Evolutionary conservation across 2,797 vertebrate genomes (phyloP), one percentile per base, ranked within the genome.

Genomic region (Syndactyla subalaris): DNA sequence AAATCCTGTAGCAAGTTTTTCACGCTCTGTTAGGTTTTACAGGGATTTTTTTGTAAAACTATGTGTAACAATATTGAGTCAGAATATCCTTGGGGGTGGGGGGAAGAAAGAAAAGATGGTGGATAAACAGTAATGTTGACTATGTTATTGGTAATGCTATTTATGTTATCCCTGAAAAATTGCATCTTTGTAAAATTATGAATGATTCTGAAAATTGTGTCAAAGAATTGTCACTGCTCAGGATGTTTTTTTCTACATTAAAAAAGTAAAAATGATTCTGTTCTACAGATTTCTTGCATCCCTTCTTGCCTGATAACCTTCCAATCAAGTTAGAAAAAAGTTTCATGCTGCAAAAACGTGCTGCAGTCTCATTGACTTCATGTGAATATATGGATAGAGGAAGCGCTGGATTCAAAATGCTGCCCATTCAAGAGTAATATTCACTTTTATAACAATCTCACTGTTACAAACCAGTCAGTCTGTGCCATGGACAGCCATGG

Each of bases 1-100:
- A 95, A 92, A 88, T 86, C 34, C 49, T 62, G 27, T 89, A 76
- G 46, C 14, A 70, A 75, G 21, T 75, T 91, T 72, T 61, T 78
- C 30, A 54, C 36, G 49, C 41, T 84, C 15, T 73, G 26, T 90
- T 84, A 91, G 30, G 32, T 79, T 93, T 77, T 46, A 63, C 55
- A 63, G 3, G 7, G 0, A 1, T 14, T 49, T 45, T 62, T 45
- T 34, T n/a, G 1, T 30, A 32, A 55, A 94, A 51, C 15, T 23
- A 3, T 32, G 7, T 70, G 20, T 30, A 65, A 84, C 21, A 39
- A 8, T 36, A 39, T 38, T 2, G 6, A 88, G 15, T 29, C 13
- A 63, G 16, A 77, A 67, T 61, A 85, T 2, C 12, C 26, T 29
- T 30, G 17, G 18, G 20, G 17, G 7, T 1, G 7, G 23, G n/a